Evolutionary conservation across 1,140 invertebrate genomes (phyloP), one percentile per base, ranked within the genome.

Genomic region (Musca vetustissima): DNA sequence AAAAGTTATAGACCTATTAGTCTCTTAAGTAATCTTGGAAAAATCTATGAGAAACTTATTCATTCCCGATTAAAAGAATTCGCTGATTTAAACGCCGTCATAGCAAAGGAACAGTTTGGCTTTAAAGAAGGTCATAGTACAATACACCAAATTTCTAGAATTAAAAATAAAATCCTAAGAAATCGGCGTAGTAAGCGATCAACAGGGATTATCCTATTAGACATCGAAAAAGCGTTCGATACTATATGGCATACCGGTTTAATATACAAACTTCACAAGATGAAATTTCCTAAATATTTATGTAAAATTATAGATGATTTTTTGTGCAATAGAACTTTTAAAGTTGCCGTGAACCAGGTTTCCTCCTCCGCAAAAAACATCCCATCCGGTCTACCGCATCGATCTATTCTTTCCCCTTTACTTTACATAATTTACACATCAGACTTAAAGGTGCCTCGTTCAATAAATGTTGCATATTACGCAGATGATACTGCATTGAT

Each of bases 1-100:
- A n/a, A n/a, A n/a, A n/a, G 82, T 77, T 78, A 77, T 59, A 28
- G 83, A 13, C 80, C 81, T 22, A 83, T 84, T 9, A 82, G 76
- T 48, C 68, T 83, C 1, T 73, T 82, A 9, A 72, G 70, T n/a
- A 73, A 70, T 22, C n/a, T 81, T 1, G 73, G 74, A 22, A 83
- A 83, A 32, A 64, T 64, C 6, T 64, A 17, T 7, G 59, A 64
- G 28, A 64, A 64, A 64, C 24, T 36, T 36, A 15, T 64, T 17
- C 59, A 64, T 32, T 3, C 24, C 32, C 36, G 59, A 13, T 8
- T 64, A 14, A 17, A 24, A 21, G 59, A 28, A 13, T 17, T 64
- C 15, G 19, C 28, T 36, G 3, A 3, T 4, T 4, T 3, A 28
- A 28, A 28, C 8, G 8, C 3, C 28, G 8, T 28, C 8, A 28